These are phyloP conservation scores for Coreoperca whiteheadi DNA, from an alignment of 2,113 vertebrate species.

Conservation along the genomic window DNA sequence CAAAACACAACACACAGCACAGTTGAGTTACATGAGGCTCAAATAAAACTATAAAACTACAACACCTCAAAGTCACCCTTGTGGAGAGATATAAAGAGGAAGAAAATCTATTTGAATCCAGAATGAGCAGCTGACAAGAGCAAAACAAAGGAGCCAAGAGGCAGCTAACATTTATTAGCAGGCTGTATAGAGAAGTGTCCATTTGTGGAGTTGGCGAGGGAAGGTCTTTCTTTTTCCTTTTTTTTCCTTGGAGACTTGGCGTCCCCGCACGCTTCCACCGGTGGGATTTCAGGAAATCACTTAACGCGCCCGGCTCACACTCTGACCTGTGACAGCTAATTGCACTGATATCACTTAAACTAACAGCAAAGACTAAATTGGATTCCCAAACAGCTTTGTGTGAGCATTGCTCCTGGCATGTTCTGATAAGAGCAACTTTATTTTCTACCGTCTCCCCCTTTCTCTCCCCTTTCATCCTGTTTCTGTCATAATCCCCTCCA, in stretches of 20 bases:
- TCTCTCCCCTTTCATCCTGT: conserved; percentile 64
- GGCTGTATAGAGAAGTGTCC: conserved; percentile 26
- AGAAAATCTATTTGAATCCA: conserved; percentile 63
- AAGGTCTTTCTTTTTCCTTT: neutral
- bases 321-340: conserved; percentile 80
- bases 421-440: conserved; percentile 83
- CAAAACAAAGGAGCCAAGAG: conserved; percentile 56
- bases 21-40: conserved; percentile 41
- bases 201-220: conserved; percentile 24
- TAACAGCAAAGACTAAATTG: conserved; percentile 78
- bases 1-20: conserved; percentile 9
- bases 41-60: conserved; percentile 25
- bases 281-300: conserved; percentile 75
- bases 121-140: conserved; percentile 40
- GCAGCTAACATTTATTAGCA: conserved; percentile 61
- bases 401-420: conserved; percentile 73
- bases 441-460: conserved; percentile 56
- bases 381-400: conserved; percentile 76
- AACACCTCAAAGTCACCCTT: conserved; percentile 54
- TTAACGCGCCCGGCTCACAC: conserved; percentile 59
- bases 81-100: conserved; percentile 20
- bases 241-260: conserved; percentile 17
- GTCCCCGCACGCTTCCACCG: conserved; percentile 16
- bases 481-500: conserved; percentile 70
- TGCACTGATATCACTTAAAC: conserved; percentile 80